These are phyloP conservation scores for Steatornis caripensis DNA, from an alignment of 2,113 vertebrate species.

Conservation along the genomic window DNA sequence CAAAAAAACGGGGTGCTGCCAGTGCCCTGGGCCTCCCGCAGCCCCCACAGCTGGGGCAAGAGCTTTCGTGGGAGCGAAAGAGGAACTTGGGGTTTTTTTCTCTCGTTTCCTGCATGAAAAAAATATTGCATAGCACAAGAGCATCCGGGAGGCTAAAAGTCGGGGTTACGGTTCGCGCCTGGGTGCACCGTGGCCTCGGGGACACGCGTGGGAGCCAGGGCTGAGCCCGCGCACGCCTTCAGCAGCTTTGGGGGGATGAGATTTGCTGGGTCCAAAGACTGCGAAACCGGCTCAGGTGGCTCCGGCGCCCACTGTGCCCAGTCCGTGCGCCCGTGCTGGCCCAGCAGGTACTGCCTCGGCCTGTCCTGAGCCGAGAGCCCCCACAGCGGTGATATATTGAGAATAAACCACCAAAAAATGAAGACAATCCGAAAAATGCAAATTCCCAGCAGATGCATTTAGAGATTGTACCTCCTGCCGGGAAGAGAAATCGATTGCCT, in stretches of 20 bases:
- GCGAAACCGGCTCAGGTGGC: not conserved
- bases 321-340: not conserved
- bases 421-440: not conserved
- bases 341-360: accelerated
- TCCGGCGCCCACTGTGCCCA: not conserved
- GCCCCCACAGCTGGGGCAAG: accelerated
- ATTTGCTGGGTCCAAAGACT: accelerated
- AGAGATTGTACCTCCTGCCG: not conserved
- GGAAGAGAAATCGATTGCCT: slow-evolving; percentile 9
- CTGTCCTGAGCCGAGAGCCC: accelerated
- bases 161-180: accelerated
- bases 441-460: not conserved
- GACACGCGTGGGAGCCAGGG: not conserved
- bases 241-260: not conserved
- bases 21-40: not conserved
- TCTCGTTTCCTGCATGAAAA: not conserved
- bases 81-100: not conserved
- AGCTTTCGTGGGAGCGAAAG: not conserved
- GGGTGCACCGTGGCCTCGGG: accelerated
- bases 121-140: not conserved
- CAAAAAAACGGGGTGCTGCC: not conserved
- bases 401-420: not conserved
- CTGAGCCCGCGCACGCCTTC: not conserved
- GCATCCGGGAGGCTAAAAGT: not conserved
- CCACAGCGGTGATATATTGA: accelerated